These are phyloP conservation scores for Noctua janthina DNA, from an alignment of 2,888 invertebrate species.

Conservation along the genomic window DNA sequence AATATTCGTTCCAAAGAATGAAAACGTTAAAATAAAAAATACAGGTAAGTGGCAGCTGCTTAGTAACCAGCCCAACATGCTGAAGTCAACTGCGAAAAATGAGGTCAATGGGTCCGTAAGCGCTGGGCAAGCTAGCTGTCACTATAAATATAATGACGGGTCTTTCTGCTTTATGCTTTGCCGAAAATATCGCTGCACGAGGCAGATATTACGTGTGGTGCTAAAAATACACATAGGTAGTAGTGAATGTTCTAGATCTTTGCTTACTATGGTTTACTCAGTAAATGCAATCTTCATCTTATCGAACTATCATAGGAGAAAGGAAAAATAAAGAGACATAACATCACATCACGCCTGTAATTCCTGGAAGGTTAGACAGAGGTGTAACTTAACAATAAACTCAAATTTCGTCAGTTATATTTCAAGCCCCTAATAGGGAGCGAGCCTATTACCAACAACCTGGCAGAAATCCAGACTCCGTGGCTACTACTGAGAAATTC, in stretches of 20 bases:
- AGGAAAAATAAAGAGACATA: background rate
- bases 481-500: background rate
- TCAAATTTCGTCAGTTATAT: background rate
- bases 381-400: background rate
- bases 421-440: background rate
- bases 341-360: background rate
- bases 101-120: conserved; percentile 43
- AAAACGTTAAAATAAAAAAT: conserved; percentile 12
- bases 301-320: too few species aligned
- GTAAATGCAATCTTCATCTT: too few species aligned
- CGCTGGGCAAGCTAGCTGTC: conserved; percentile 35
- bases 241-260: background rate
- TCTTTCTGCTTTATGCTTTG: conserved; percentile 15
- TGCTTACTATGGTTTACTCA: too few species aligned
- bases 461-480: background rate
- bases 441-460: background rate
- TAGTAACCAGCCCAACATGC: conserved; percentile 18
- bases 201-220: conserved; percentile 5
- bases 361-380: background rate
- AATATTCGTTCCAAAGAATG: background rate
- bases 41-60: conserved; percentile 27
- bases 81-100: conserved; percentile 50
- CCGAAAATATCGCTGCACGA: conserved; percentile 44
- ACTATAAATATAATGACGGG: conserved; percentile 30
- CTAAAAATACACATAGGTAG: background rate